Percentiles rank a stretch among this genome's conserved stretches.
Conservation (phyloP, 2,797 vertebrate genomes). For the Sebastes wilsoni region DNA sequence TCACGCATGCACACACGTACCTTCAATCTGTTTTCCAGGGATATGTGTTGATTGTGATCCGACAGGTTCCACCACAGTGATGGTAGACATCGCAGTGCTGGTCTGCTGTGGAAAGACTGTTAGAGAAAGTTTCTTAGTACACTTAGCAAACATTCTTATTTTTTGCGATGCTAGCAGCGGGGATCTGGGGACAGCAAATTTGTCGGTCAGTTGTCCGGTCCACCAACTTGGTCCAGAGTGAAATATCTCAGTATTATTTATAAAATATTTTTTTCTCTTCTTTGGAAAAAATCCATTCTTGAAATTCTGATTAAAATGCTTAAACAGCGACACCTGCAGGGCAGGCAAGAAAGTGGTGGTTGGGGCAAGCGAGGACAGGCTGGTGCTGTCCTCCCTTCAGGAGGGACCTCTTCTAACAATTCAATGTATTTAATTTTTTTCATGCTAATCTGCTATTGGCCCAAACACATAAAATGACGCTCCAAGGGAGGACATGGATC, state of each 20-base stretch:
- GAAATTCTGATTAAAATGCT: too few relatives aligned
- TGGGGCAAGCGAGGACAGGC: too few relatives aligned
- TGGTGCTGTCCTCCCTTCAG: too few relatives aligned
- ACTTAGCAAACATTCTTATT: neutral
- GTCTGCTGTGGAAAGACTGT: conserved; percentile 6
- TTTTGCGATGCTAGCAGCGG: neutral
- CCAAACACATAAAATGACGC: too few relatives aligned
- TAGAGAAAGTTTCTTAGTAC: neutral
- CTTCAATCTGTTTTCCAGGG: neutral
- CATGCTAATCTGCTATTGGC: too few relatives aligned
- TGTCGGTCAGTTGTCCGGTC: neutral
- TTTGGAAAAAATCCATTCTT: too few relatives aligned
- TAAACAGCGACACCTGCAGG: too few relatives aligned
- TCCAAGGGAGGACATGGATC: too few relatives aligned
- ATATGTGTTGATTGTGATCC: neutral
- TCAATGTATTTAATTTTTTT: too few relatives aligned
- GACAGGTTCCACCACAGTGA: neutral
- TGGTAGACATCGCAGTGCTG: neutral
- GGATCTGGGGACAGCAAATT: neutral
- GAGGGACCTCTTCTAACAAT: fast-evolving
- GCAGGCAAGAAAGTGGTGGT: too few relatives aligned
- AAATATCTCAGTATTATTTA: too few relatives aligned
- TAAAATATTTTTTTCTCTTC: too few relatives aligned
- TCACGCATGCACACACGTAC: neutral
- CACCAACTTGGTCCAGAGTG: neutral